Evolutionary conservation across 2,888 invertebrate genomes (phyloP), one percentile per base, ranked within the genome.

Genomic region (Hedya salicella): DNA sequence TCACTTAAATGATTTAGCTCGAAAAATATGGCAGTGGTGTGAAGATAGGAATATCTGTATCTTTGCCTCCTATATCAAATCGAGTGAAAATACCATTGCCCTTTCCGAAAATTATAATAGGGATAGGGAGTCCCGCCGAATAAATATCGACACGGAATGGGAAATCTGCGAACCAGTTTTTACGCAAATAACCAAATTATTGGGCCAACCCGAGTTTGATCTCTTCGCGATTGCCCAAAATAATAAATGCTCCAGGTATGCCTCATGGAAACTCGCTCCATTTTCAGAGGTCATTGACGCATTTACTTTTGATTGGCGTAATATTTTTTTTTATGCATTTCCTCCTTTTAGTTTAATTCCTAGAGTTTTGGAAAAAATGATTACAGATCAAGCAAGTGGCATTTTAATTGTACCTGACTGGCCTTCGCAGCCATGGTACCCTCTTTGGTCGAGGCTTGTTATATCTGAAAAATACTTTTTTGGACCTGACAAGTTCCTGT

Each of bases 401-500:
- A 54, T 54, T 42, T 40, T 54, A 8, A 42, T 54, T 8, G 71
- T 73, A 13, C 72, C 73, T 9, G 21, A 54, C 9, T 73, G 71
- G 71, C 48, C 57, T 14, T 57, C 69, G 13, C 71, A 73, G 68
- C 68, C 72, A 9, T 73, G 73, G 74, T 70, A 57, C 44, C 71
- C 72, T 5, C 42, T 71, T 16, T 71, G 6, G 6, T 25, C 25
- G 25, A 5, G 3, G 3, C 3, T 6, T 25, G 25, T 3, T 25
- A 25, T 25, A n/a, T n/a, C n/a, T 6, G 6, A 25, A 25, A 25
- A 6, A 5, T 25, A 6, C 6, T 3, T 5, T 25, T 25, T 6
- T 25, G 25, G 25, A 25, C 6, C 25, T 25, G 6, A 25, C 25
- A 25, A 25, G 25, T 5, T 25, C n/a, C n/a, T 25, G 6, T 25